Conservation (phyloP, 2,797 vertebrate genomes). For the Aselliscus stoliczkanus region DNA sequence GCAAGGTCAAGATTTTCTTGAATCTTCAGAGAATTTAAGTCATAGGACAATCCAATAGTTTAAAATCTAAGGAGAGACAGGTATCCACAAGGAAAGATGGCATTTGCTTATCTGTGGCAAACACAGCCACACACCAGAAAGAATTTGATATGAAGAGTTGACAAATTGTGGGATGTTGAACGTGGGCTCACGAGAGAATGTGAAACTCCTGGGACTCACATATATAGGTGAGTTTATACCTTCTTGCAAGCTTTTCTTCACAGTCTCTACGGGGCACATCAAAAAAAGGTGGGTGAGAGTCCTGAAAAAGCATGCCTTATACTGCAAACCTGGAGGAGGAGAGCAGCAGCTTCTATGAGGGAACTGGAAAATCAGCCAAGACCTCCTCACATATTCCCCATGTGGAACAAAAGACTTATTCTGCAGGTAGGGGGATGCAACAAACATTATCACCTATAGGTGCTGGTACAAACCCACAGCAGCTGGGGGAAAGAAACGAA, state of each 20-base stretch:
- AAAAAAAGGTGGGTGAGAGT: not conserved
- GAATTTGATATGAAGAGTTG: not conserved
- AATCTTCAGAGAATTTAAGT: not conserved
- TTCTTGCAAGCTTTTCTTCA: not conserved
- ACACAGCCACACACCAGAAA: not conserved
- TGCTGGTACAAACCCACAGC: not conserved
- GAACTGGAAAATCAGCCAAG: not conserved
- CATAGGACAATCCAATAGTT: not conserved
- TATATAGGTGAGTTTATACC: not conserved
- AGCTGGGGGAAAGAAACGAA: not conserved
- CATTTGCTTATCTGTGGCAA: not conserved
- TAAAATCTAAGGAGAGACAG: not conserved
- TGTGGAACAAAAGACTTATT: too few relatives aligned
- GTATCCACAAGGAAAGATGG: not conserved
- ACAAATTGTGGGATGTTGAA: not conserved
- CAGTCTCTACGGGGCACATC: not conserved
- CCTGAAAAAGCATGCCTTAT: not conserved
- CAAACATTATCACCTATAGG: not conserved
- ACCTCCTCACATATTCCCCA: not conserved
- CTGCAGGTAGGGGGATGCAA: not conserved
- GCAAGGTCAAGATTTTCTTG: not conserved
- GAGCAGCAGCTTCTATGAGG: not conserved
- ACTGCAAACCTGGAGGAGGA: not conserved
- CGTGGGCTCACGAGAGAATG: not conserved
- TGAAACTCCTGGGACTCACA: not conserved